These are phyloP conservation scores for Scrobipalpa atriplicella DNA, from an alignment of 2,888 invertebrate genomes.

Conservation along the genomic window DNA sequence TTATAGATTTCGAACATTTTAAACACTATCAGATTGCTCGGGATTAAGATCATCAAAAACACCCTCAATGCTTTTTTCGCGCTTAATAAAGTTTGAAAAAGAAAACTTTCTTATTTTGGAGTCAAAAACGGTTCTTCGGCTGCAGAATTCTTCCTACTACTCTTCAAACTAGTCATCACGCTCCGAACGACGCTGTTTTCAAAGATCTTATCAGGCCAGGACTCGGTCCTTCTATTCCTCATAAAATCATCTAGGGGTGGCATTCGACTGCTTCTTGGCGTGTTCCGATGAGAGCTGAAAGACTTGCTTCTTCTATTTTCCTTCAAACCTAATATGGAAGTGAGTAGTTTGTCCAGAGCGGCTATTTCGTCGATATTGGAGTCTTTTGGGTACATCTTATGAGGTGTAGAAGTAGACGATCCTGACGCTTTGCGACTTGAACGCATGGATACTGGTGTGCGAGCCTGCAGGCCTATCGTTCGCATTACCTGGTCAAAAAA, in stretches of 20 bases:
- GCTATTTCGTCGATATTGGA: conserved; percentile 83
- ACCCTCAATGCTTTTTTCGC: no score
- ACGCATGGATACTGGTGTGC: conserved; percentile 56
- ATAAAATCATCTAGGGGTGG: conserved; percentile 53
- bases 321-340: conserved; percentile 81
- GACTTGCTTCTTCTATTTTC: conserved; percentile 57
- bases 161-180: conserved; percentile 64
- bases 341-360: conserved; percentile 84
- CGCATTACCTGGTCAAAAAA: conserved; percentile 54
- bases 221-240: conserved; percentile 58
- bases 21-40: no score
- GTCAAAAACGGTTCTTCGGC: conserved; percentile 71
- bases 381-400: conserved; percentile 41
- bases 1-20: not conserved
- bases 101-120: conserved; percentile 65
- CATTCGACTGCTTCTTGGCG: conserved; percentile 64
- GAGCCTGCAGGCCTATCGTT: conserved; percentile 64
- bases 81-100: no score
- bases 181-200: conserved; percentile 71
- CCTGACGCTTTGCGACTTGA: conserved; percentile 63
- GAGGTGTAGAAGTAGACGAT: conserved; percentile 59
- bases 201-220: conserved; percentile 74
- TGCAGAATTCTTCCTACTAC: conserved; percentile 60
- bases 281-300: conserved; percentile 63
- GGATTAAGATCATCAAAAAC: no score